A percentile compares a stretch with the other conserved stretches of the same genome.
Conservation (phyloP, 2,113 vertebrate genomes). For the Gopherus evgoodei region DNA sequence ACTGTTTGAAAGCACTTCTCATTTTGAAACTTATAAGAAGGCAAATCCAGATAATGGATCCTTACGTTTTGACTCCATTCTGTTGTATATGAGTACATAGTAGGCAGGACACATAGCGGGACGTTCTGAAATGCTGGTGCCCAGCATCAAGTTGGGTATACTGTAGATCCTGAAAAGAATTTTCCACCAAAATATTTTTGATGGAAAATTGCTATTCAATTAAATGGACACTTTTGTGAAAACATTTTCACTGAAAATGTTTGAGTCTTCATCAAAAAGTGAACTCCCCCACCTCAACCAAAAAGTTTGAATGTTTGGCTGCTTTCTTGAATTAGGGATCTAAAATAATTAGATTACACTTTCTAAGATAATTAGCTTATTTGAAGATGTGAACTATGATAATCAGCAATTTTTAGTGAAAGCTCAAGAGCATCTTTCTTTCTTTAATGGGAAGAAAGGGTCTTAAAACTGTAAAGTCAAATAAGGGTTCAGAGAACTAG, state of each 20-base stretch:
- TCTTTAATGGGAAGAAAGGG: not conserved
- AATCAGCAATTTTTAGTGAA: constrained; percentile 35
- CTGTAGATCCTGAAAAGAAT: not conserved
- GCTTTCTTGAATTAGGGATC: not conserved
- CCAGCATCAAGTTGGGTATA: not conserved
- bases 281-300: not conserved
- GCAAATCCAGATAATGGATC: not conserved
- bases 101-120: not conserved
- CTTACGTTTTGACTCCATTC: not conserved
- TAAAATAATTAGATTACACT: not conserved
- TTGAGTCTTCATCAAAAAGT: not conserved
- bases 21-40: not conserved
- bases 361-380: constrained; percentile 15
- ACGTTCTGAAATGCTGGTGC: not conserved
- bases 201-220: not conserved
- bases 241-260: not conserved
- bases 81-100: not conserved
- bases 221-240: not conserved
- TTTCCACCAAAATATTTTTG: not conserved
- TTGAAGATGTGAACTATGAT: constrained; percentile 18
- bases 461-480: not conserved
- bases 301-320: constrained; percentile 8
- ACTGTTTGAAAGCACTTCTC: not conserved
- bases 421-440: not conserved
- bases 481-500: not conserved